Percentiles rank a stretch among this genome's conserved stretches.
Evolutionary conservation across 2,888 invertebrate genomes (phyloP).

Genomic region (Eristalinus sepulchralis): DNA sequence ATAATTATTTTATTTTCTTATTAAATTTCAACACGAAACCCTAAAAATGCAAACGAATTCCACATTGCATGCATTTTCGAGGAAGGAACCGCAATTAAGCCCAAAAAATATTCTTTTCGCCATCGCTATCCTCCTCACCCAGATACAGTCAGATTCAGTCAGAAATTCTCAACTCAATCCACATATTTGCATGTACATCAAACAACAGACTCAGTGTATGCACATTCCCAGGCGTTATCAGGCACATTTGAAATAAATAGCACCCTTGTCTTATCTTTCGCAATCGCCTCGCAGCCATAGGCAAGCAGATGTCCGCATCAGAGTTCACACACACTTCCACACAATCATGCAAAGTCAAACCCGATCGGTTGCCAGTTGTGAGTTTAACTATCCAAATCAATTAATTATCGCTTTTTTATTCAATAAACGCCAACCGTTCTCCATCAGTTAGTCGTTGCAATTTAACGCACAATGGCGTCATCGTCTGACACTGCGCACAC

Average conservation of each 20-base stretch:
- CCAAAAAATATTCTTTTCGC: too few species aligned
- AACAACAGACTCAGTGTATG: neutral
- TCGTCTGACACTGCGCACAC: neutral
- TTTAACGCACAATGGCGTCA: conserved; percentile 64
- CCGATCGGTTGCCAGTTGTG: neutral
- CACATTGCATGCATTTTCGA: too few species aligned
- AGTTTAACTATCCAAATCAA: neutral
- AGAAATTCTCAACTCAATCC: neutral
- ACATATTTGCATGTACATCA: neutral
- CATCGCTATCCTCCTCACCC: too few species aligned
- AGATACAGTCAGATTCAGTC: too few species aligned
- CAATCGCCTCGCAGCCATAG: neutral
- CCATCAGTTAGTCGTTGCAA: conserved; percentile 32
- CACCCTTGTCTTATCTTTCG: neutral
- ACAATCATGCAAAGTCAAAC: neutral
- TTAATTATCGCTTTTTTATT: neutral
- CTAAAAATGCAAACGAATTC: too few species aligned
- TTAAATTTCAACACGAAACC: too few species aligned
- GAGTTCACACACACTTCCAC: neutral
- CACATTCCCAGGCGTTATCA: neutral
- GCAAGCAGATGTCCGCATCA: neutral
- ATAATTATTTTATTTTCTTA: too few species aligned
- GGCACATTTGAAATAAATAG: neutral
- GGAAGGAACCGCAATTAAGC: too few species aligned
- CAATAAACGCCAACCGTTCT: conserved; percentile 7